These are phyloP conservation scores for Hylyphantes graminicola DNA, from an alignment of 1,140 invertebrate genomes.

Conservation along the genomic window DNA sequence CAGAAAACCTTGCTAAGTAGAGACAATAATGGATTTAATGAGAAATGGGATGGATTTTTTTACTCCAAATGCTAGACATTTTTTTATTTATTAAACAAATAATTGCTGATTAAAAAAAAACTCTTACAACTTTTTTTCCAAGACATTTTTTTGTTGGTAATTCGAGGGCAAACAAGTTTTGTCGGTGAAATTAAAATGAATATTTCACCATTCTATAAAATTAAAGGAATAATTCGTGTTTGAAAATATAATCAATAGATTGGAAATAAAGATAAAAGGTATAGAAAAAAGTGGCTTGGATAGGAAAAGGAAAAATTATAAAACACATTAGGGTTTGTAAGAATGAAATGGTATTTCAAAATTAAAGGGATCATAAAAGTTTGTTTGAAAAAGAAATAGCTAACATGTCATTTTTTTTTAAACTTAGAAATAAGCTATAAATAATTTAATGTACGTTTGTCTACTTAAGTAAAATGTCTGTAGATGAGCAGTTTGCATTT, in stretches of 20 bases:
- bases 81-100: conserved; percentile 48
- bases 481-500: too few relatives aligned
- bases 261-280: conserved; percentile 20
- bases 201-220: conserved; percentile 47
- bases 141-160: neutral
- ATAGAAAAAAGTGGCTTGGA: neutral
- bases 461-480: too few relatives aligned
- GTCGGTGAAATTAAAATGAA: conserved; percentile 41
- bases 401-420: too few relatives aligned
- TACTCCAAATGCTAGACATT: conserved; percentile 21
- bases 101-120: conserved; percentile 46
- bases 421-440: too few relatives aligned
- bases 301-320: neutral
- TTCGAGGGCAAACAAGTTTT: conserved; percentile 48
- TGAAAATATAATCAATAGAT: conserved; percentile 15
- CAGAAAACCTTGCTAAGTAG: conserved; percentile 51
- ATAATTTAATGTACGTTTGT: too few relatives aligned
- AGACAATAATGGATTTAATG: conserved; percentile 56
- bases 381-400: too few relatives aligned
- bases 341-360: too few relatives aligned
- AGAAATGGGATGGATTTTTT: conserved; percentile 18
- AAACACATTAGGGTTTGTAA: neutral
- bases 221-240: conserved; percentile 39
- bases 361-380: too few relatives aligned
- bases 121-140: conserved; percentile 16